These are phyloP conservation scores for Aleiodes sp. DNA, from an alignment of 1,140 invertebrate species.

Conservation along the genomic window DNA sequence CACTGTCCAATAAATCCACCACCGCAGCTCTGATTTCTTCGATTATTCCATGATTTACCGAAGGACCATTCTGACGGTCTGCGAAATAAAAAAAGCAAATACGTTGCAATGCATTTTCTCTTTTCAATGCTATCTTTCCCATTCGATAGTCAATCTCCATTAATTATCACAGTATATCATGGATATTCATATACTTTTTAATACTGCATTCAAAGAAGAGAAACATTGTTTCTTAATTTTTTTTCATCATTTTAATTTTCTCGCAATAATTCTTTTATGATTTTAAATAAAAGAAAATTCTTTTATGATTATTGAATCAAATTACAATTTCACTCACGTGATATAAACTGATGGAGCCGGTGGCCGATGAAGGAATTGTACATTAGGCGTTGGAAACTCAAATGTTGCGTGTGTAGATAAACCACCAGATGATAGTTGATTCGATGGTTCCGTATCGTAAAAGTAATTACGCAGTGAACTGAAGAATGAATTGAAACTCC, in stretches of 20 bases:
- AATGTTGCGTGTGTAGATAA: background rate
- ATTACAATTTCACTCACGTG: constrained; percentile 7
- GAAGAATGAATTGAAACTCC: constrained; percentile 10
- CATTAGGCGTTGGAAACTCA: background rate
- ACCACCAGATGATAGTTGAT: background rate
- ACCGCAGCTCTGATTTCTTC: constrained; percentile 41
- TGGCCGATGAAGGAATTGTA: background rate
- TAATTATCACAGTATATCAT: too few relatives aligned
- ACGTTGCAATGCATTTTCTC: too few relatives aligned
- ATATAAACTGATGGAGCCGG: background rate
- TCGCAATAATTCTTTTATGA: too few relatives aligned
- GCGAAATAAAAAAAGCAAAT: background rate
- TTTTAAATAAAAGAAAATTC: too few relatives aligned
- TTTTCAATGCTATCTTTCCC: too few relatives aligned
- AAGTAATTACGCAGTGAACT: constrained; percentile 10
- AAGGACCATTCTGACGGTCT: background rate
- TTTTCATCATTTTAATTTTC: too few relatives aligned
- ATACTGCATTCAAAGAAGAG: too few relatives aligned
- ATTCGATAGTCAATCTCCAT: too few relatives aligned
- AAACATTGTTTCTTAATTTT: too few relatives aligned
- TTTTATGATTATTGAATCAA: too few relatives aligned
- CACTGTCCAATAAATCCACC: constrained; percentile 51
- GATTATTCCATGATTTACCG: background rate
- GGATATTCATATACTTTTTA: too few relatives aligned
- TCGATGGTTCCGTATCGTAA: background rate